A percentile compares a stretch with the other conserved stretches of the same genome.
phyloP scores from a whole-genome alignment of 2,888 invertebrate species.

The Drosophila buzzatii region DNA sequence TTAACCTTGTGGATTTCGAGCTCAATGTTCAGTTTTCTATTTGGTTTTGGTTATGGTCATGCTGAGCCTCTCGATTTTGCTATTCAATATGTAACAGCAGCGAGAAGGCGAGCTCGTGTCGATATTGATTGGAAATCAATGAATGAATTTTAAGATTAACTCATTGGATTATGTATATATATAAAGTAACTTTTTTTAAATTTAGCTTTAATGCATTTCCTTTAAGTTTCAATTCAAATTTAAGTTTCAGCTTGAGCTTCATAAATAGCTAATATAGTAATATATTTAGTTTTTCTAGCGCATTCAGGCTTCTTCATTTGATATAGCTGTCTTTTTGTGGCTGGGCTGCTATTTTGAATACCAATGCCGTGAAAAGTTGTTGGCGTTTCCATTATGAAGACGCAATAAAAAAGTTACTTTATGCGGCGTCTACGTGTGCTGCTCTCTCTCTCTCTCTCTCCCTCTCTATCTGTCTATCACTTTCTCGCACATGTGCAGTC shows the following conservation, averaged over 20 bases:
- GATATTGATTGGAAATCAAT: no score
- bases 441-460: background rate
- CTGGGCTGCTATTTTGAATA: constrained; percentile 74
- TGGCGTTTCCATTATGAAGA: constrained; percentile 68
- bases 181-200: background rate
- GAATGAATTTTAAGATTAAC: no score
- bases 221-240: no score
- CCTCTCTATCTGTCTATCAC: no score
- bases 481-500: no score
- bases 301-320: constrained; percentile 5
- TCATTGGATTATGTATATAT: no score
- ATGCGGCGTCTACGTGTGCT: constrained; percentile 67
- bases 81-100: background rate
- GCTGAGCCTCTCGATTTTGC: background rate
- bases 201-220: no score
- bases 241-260: no score
- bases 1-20: constrained; percentile 59
- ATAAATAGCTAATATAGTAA: no score
- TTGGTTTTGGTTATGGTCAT: background rate
- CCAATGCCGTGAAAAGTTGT: constrained; percentile 72
- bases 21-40: constrained; percentile 30
- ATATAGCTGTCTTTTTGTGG: constrained; percentile 20
- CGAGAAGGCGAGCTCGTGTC: background rate
- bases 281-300: background rate
- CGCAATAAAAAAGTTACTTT: constrained; percentile 78